These are phyloP conservation scores for Tupiocoris notatus DNA, from an alignment of 2,888 invertebrate species.

Conservation along the genomic window DNA sequence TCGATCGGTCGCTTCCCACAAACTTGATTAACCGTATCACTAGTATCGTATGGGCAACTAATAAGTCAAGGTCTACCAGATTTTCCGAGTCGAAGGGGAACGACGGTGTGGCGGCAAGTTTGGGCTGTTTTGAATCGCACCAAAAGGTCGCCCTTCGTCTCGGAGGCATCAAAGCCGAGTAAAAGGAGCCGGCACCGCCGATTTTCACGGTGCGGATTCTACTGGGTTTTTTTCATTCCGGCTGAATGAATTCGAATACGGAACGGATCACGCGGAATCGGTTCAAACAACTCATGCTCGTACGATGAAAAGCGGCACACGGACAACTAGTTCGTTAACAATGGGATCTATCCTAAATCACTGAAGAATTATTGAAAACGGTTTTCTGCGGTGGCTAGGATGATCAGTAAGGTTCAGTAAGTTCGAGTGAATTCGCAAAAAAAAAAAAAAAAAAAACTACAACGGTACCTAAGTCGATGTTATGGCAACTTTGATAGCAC, in stretches of 20 bases:
- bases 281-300: background rate
- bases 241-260: background rate
- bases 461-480: too few species aligned
- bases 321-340: too few species aligned
- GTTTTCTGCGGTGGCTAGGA: too few species aligned
- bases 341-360: too few species aligned
- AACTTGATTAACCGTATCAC: conserved; percentile 11
- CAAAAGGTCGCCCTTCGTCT: background rate
- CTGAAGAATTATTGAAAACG: too few species aligned
- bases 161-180: background rate
- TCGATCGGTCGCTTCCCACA: background rate
- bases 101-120: background rate
- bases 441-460: too few species aligned
- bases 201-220: background rate
- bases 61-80: conserved; percentile 20
- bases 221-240: background rate
- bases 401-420: too few species aligned
- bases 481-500: too few species aligned
- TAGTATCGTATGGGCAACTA: conserved; percentile 23
- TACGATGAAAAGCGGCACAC: too few species aligned
- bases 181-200: background rate
- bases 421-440: too few species aligned
- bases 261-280: background rate
- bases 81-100: background rate
- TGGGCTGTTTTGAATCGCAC: background rate